Evolutionary conservation across 92 coral and sea anemone genomes (phyloP), one percentile per base, ranked within the genome.

Genomic region (Epizoanthus illoricatus): DNA sequence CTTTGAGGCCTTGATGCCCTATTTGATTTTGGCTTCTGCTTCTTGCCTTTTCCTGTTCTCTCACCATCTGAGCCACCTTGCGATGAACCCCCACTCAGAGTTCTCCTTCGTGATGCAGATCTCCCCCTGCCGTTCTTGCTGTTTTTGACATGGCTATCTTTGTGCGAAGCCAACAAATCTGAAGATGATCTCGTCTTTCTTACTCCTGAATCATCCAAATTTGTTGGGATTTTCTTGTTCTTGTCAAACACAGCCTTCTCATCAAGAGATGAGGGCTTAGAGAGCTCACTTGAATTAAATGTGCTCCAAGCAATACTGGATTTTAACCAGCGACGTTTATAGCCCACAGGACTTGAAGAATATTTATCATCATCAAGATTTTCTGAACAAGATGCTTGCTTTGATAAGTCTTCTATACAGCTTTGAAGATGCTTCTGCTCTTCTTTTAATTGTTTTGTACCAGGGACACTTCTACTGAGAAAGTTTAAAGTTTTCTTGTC

Each of bases 231-330:
- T 58, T 71, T 72, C 67, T 76, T 69, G 18, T 82, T 85, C 63
- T 84, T 85, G 2, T 66, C 60, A 13, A 80, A 72, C 3, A 63
- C 57, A 40, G 79, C 75, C 10, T 74, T 54, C 21, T 83, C 89
- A 23, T 75, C 86, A 15, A 88, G 65, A 12, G 95, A 86, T 12
- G 89, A 87, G 42, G 97, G 97, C 75, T 97, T 97, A 0, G 97
- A 88, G 57, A 97, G 96, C 55, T 97, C 94, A 12, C 86, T 83
- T 16, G 94, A 74, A 68, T 90, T 85, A 62, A 74, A 97, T 0
- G 94, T 81, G 71, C 92, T 97, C 99, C 99, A 97, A 0, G 99
- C 97, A 21, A 84, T 69, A 69, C 96, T 93, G 1, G 99, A 97
- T 74, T 94, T 89, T 73, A 87, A 85, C 98, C 98, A 97, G 24